Base-by-base conservation (phyloP, 1,140 invertebrate genomes). In the Solenopsis fugax region DNA sequence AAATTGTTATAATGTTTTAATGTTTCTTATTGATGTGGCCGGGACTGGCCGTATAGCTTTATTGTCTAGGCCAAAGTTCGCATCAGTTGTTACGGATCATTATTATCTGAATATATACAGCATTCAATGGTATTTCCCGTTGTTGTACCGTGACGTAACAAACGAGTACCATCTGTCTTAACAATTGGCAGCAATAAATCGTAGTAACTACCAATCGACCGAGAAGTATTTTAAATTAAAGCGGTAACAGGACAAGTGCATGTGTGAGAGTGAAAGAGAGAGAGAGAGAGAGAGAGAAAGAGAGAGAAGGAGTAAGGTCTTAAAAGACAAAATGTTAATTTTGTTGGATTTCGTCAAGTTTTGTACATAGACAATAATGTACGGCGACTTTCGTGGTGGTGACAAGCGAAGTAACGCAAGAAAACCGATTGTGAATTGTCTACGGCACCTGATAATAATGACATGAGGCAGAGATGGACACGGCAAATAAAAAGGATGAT, bases 181-280 rank as follows among this genome's bases (percentile, higher is more conserved):
- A 73, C 80, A 73, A 73, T 84, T 84, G 80, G 69, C 69, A 75
- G 41, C 67, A 73, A 84, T 84, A 84, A 84, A 84, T 64, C 54
- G 18, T 72, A 82, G 52, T 60, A 48, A 54, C 54, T 84, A 75
- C 41, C 41, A 62, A 84, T 75, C 29, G 52, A 62, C 41, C 67
- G 80, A 58, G 18, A 73, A 73, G 69, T 84, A 84, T 84, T 75
- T 84, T 75, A 75, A 75, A 85, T 85, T 78, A 65, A 45, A 52
- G 21, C 62, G 73, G 2, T 48, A 48, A 78, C 37, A 24, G 34
- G 24, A 77, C 75, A 54, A 77, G 58, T 77, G 45, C 24, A 56
- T n/a, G 48, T 45, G 48, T 29, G 48, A 81, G 62, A 69, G 52
- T 21, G 62, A 71, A 18, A 81, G 62, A 86, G 60, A 77, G 45